These are phyloP conservation scores for Encarsia formosa DNA, from an alignment of 2,888 invertebrate genomes.

Conservation along the genomic window DNA sequence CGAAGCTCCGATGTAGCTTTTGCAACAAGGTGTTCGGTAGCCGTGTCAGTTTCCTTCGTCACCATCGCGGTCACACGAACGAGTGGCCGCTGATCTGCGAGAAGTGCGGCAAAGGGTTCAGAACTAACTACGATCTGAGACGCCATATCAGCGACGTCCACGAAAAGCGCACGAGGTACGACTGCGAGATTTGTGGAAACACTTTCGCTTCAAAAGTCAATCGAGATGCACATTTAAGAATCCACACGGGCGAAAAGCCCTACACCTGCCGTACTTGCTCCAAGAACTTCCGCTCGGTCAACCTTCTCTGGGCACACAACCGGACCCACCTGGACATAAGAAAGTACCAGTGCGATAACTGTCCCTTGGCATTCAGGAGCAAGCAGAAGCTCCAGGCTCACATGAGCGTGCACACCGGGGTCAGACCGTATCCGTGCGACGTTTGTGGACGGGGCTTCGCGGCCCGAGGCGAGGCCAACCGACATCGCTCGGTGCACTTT, in stretches of 20 bases:
- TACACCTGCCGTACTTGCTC: conserved; percentile 49
- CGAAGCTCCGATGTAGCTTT: conserved; percentile 46
- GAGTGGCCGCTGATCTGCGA: conserved; percentile 54
- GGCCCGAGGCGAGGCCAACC: conserved; percentile 52
- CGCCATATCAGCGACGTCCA: conserved; percentile 54
- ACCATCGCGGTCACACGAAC: conserved; percentile 52
- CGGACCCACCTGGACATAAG: conserved; percentile 48
- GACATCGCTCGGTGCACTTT: conserved; percentile 54
- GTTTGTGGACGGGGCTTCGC: conserved; percentile 54
- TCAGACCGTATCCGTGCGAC: conserved; percentile 50
- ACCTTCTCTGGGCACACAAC: conserved; percentile 55
- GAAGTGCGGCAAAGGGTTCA: conserved; percentile 36
- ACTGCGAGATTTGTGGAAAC: conserved; percentile 54
- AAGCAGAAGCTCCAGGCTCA: conserved; percentile 19
- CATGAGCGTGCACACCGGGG: conserved; percentile 48
- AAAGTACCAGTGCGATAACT: conserved; percentile 47
- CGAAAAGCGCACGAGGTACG: conserved; percentile 48
- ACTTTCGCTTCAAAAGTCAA: conserved; percentile 22
- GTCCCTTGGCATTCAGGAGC: conserved; percentile 16
- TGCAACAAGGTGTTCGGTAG: conserved; percentile 50
- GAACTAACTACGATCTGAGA: conserved; percentile 48
- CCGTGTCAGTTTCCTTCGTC: conserved; percentile 51
- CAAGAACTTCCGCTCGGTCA: conserved; percentile 53
- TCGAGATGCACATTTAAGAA: conserved; percentile 47
- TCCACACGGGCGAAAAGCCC: conserved; percentile 48